Base-by-base conservation (phyloP, 2,888 invertebrate species). In the Sphaerophoria rueppellii region DNA sequence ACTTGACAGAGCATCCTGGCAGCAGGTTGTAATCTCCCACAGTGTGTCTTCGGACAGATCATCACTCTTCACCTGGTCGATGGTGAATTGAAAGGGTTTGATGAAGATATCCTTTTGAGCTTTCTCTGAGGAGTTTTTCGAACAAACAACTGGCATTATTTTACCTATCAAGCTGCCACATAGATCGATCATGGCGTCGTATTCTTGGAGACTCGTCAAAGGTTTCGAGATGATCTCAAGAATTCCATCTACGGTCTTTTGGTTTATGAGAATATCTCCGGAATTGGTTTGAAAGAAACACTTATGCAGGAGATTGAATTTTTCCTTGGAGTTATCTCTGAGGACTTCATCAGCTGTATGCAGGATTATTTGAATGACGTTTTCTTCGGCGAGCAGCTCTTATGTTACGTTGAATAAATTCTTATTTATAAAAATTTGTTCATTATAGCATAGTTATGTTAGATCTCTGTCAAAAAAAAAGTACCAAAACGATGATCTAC, bases 11-110 rank as follows among this genome's bases (percentile, higher is more conserved):
- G 93, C 92, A 89, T 94, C 94, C 88, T 93, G 93, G 94, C 94
- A 94, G 52, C 94, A 93, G 14, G 93, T 92, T 24, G 92, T 93
- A 50, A 93, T 91, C 90, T 94, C 94, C 92, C 92, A 92, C 87
- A 94, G 90, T 11, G 94, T 93, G 85, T 93, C 94, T 76, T 90
- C 90, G 0, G 90, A 90, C 14, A 92, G 86, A 78, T 88, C 88
- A 61, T 91, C 89, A 67, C 88, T 89, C 2, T 89, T 89, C 9
- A 88, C 89, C 48, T 89, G 89, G 77, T 91, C 90, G 77, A 93
- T 90, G 48, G 92, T 92, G 54, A 93, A 91, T 85, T 90, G 90
- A 85, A 93, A 93, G 34, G 94, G 88, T 14, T 91, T 90, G 4
- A 93, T 78, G 35, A 94, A 91, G 4, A 93, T 90, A 57, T 92